Conservation (phyloP, 2,113 vertebrate genomes). For the Caretta caretta region DNA sequence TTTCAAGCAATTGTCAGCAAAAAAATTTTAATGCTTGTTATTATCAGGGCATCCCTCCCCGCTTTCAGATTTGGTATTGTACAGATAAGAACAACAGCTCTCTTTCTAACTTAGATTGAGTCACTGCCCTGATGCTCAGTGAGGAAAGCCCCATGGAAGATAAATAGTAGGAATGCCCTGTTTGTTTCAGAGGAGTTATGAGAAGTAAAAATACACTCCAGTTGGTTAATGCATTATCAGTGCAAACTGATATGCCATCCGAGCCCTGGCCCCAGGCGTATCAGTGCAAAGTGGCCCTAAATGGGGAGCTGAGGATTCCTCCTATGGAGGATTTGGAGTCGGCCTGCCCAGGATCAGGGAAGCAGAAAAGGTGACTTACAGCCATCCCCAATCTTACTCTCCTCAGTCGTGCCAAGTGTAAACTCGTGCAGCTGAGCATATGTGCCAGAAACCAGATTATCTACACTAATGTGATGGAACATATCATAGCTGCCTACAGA, state of each 20-base stretch:
- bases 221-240: accelerated
- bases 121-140: constrained; percentile 58
- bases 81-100: constrained; percentile 10
- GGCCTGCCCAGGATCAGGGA: not conserved
- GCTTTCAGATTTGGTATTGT: constrained; percentile 67
- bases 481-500: not conserved
- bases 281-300: accelerated
- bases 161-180: constrained; percentile 22
- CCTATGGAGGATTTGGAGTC: not conserved
- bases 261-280: not conserved
- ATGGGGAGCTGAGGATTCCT: constrained; percentile 8
- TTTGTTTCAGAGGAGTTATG: constrained; percentile 50
- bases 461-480: not conserved
- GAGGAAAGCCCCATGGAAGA: constrained; percentile 52
- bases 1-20: constrained; percentile 60
- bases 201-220: constrained; percentile 3
- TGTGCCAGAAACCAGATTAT: not conserved
- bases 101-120: constrained; percentile 56
- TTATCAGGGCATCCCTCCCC: constrained; percentile 66
- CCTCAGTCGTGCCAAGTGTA: not conserved
- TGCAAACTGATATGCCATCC: not conserved
- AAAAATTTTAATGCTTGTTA: constrained; percentile 49
- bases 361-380: not conserved
- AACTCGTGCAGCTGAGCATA: not conserved
- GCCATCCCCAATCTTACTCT: not conserved